Conservation (phyloP, 2,797 vertebrate species). For the Acrocephalus scirpaceus region DNA sequence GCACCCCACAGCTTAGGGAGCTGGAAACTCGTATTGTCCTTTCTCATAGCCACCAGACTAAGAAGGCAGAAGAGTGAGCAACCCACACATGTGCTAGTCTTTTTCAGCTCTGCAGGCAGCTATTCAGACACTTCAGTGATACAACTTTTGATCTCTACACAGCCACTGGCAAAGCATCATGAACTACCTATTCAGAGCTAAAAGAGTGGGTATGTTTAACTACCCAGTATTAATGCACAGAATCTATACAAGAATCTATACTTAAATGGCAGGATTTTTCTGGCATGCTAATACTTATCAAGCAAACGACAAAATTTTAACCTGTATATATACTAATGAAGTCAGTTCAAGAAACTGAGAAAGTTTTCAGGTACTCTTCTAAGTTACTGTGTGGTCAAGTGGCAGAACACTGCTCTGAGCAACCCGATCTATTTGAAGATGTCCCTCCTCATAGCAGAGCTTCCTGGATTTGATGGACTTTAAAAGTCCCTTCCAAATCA, state of each 20-base stretch:
- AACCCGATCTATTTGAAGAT: neutral
- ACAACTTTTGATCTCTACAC: neutral
- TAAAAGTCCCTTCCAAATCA: neutral
- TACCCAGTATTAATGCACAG: neutral
- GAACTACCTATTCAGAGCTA: neutral
- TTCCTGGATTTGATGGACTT: neutral
- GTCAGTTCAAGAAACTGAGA: neutral
- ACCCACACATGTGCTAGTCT: too few species aligned
- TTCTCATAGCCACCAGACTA: neutral
- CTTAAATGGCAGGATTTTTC: neutral
- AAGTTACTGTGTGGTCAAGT: neutral
- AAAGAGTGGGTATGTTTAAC: neutral
- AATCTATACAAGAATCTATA: neutral
- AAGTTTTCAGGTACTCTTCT: neutral
- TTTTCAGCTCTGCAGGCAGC: neutral
- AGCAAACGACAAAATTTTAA: neutral
- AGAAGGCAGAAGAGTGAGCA: neutral
- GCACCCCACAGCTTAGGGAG: neutral
- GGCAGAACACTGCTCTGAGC: fast-evolving
- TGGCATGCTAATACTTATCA: neutral
- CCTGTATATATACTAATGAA: fast-evolving
- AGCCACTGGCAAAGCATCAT: neutral
- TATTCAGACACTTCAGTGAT: neutral
- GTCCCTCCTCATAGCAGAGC: neutral
- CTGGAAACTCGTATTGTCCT: neutral